phyloP scores from a whole-genome alignment of 2,113 vertebrate genomes.

The Vimba vimba region DNA sequence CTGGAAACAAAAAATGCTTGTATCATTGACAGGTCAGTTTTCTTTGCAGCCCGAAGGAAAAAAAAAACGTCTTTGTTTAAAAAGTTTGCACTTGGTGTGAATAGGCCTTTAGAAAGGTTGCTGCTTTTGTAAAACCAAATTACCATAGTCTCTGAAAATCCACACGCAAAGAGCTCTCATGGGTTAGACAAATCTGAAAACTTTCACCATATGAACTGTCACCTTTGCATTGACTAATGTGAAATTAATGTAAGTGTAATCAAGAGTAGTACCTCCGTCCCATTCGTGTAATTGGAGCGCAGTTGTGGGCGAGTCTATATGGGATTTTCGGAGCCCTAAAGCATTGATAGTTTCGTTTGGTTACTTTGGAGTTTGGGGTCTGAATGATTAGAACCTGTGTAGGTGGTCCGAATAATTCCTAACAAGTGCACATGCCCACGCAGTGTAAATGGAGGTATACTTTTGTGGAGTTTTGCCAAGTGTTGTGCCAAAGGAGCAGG shows the following conservation, averaged over 20 bases:
- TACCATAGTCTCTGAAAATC: not conserved
- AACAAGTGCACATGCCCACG: not conserved
- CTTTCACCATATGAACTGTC: not conserved
- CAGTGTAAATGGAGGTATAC: conserved; percentile 60
- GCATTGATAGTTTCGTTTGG: not conserved
- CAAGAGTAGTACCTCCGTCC: not conserved
- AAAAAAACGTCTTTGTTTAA: not conserved
- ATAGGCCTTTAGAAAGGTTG: conserved; percentile 6
- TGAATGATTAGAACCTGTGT: not conserved
- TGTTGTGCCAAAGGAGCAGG: conserved; percentile 77
- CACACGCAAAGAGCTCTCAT: not conserved
- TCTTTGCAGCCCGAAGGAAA: not conserved
- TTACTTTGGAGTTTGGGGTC: not conserved
- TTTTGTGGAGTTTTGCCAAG: conserved; percentile 56
- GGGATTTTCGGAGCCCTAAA: not conserved
- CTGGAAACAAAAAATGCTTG: not conserved
- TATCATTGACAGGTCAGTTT: not conserved
- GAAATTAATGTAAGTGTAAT: not conserved
- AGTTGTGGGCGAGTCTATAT: not conserved
- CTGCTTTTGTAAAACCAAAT: conserved; percentile 10
- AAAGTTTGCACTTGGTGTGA: not conserved
- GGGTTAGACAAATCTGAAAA: not conserved
- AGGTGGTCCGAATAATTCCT: not conserved
- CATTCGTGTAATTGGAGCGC: not conserved
- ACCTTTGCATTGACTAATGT: conserved; percentile 17